phyloP scores from a whole-genome alignment of 2,113 vertebrate genomes.

The Rhinoptilus africanus region DNA sequence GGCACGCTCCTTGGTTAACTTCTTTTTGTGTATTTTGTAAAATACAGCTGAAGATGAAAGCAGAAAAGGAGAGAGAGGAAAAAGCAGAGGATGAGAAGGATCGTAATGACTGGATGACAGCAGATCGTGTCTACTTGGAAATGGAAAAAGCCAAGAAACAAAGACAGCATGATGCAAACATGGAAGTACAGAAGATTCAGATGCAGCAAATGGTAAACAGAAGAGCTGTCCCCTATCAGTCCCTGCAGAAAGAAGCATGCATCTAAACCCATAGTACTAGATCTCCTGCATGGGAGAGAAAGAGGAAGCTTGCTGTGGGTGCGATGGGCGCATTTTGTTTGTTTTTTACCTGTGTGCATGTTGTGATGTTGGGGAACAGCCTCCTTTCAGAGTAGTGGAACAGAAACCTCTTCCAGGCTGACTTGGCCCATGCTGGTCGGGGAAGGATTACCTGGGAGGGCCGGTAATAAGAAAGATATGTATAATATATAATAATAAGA shows the following conservation, averaged over 20 bases:
- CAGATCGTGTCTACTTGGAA: background rate
- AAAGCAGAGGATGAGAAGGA: background rate
- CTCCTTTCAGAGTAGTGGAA: background rate
- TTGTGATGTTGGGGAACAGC: background rate
- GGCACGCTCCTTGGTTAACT: background rate
- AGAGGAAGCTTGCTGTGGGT: background rate
- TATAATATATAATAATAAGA: background rate
- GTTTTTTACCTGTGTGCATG: background rate
- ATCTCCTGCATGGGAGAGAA: background rate
- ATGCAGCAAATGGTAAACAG: background rate
- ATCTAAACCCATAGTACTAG: background rate
- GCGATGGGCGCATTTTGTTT: accelerated
- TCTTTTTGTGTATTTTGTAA: background rate
- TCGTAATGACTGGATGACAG: background rate
- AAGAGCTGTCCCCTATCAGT: background rate
- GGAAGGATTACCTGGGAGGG: background rate
- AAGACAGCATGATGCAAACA: background rate
- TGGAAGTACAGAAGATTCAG: background rate
- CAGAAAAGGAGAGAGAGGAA: background rate
- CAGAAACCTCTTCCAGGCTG: background rate
- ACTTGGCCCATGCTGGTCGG: background rate
- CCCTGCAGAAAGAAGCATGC: background rate
- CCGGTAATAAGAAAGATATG: background rate
- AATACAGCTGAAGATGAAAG: background rate
- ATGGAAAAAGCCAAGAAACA: background rate